Evolutionary conservation across 2,888 invertebrate species (phyloP), one percentile per base, ranked within the genome.

Genomic region (Epiblema foenella): DNA sequence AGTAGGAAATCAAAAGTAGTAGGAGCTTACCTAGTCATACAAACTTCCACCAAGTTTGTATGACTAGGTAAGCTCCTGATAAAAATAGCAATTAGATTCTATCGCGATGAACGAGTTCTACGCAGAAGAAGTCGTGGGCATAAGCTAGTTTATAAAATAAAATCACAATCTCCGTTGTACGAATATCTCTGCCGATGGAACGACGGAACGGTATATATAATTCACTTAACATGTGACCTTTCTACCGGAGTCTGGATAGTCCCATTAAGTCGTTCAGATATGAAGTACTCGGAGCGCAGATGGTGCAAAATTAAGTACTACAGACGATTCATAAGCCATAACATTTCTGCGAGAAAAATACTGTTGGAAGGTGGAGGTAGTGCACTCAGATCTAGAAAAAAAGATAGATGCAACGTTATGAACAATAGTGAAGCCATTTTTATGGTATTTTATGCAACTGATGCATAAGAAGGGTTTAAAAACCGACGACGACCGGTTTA

Each of bases 211-310:
- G 15, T 4, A 2, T 39, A 39, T 9, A 9, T 37, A n/a, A 15
- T 24, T 8, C 11, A 3, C n/a, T n/a, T n/a, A 0, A 18, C 4
- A n/a, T 52, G 17, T 3, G 39, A 9, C 52, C 15, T 64, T 64
- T 39, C 24, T 15, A 0, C 0, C 20, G 39, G 1, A n/a, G 24
- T 33, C 39, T 39, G 51, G 51, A 63, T 63, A 29, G 63, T 54
- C 59, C 56, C 56, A 71, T 71, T 71, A 67, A 67, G 60, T 69
- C 52, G 51, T 52, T 59, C 24, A 69, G 60, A 70, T 71, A 62
- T 60, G 65, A 70, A 70, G 59, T 46, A 59, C 59, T 60, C 60
- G 33, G 60, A n/a, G 49, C 71, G 62, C 71, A 71, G 71, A 62
- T 71, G 71, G 54, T 62, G 71, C 67, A 57, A 56, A 59, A 63